Conservation (phyloP, 2,113 vertebrate genomes). For the Edolisoma coerulescens region DNA sequence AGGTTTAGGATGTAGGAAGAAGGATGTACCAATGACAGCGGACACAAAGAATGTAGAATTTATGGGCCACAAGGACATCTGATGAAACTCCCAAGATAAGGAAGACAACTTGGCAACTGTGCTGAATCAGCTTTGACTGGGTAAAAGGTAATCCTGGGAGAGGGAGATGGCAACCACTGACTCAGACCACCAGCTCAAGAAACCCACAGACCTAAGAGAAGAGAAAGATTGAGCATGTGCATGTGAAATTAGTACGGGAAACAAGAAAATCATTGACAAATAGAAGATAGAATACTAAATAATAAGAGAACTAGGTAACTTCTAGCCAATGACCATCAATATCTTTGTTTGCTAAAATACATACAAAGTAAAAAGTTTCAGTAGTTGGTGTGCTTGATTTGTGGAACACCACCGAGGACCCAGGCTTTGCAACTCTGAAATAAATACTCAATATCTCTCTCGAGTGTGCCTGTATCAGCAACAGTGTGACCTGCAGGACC, state of each 20-base stretch:
- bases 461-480: neutral
- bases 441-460: neutral
- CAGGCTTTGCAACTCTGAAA: neutral
- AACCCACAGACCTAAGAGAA: neutral
- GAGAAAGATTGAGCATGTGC: neutral
- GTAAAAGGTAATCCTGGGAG: neutral
- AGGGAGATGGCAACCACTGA: accelerated
- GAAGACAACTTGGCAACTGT: neutral
- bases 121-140: accelerated
- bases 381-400: neutral
- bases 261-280: neutral
- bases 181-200: neutral
- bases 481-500: neutral
- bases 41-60: neutral
- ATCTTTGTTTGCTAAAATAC: neutral
- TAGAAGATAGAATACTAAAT: neutral
- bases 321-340: neutral
- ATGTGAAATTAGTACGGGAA: neutral
- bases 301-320: neutral
- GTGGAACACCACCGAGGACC: neutral
- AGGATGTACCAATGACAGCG: neutral
- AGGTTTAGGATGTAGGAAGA: neutral
- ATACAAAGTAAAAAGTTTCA: neutral
- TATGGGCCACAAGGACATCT: neutral
- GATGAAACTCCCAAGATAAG: neutral